phyloP scores from a whole-genome alignment of 2,113 vertebrate species.

The Cyphomyrus plagiostoma region DNA sequence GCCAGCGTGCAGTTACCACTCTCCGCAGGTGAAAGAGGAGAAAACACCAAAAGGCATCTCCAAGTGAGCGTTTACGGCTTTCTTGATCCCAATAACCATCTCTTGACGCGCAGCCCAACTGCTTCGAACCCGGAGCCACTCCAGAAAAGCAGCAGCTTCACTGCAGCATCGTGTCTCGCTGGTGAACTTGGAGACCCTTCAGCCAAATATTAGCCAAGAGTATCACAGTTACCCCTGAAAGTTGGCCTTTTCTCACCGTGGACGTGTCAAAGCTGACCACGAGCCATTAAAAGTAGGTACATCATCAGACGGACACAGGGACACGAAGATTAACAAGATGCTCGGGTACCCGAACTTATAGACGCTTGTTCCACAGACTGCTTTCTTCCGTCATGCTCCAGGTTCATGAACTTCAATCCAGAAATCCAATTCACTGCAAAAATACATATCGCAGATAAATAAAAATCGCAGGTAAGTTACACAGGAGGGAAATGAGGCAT shows the following conservation, averaged over 20 bases:
- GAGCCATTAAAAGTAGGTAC: neutral
- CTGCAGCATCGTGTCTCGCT: neutral
- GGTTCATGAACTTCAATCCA: neutral
- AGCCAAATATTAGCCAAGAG: neutral
- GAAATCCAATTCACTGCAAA: slow-evolving; percentile 40
- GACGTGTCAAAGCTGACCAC: neutral
- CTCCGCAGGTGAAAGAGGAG: neutral
- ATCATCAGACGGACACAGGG: neutral
- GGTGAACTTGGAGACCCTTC: neutral
- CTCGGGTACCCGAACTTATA: neutral
- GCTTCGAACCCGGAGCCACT: neutral
- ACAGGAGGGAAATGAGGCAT: slow-evolving; percentile 29
- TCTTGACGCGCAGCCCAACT: slow-evolving; percentile 34
- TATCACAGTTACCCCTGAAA: neutral
- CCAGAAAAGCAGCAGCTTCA: neutral
- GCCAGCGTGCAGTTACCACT: neutral
- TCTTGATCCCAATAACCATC: slow-evolving; percentile 19
- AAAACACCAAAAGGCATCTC: neutral
- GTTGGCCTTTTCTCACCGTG: neutral
- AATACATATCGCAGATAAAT: neutral
- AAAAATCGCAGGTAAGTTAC: slow-evolving; percentile 23
- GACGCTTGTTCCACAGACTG: neutral
- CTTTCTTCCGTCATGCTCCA: neutral
- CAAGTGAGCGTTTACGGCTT: neutral
- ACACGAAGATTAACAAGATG: neutral